These are phyloP conservation scores for Synanthedon tipuliformis DNA, from an alignment of 2,888 invertebrate genomes.

Conservation along the genomic window DNA sequence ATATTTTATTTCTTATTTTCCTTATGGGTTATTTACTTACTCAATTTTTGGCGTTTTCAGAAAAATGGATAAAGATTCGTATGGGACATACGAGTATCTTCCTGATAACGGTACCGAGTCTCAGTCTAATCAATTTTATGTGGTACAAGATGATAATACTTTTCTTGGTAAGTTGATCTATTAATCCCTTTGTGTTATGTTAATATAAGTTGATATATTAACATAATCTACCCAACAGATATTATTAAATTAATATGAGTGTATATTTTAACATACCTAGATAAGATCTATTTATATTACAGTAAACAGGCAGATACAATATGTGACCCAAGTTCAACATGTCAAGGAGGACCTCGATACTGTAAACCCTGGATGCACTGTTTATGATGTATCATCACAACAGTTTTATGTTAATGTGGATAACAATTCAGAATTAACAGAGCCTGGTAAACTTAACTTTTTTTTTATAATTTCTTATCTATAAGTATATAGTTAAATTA, in stretches of 20 bases:
- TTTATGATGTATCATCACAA: constrained; percentile 41
- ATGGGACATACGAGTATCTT: constrained; percentile 45
- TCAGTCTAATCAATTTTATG: constrained; percentile 39
- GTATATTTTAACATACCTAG: no score
- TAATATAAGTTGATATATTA: no score
- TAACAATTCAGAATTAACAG: constrained; percentile 35
- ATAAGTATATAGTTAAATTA: no score
- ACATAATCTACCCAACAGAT: no score
- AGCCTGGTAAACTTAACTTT: constrained; percentile 23
- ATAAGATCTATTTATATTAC: constrained; percentile 7
- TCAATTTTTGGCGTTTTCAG: neutral
- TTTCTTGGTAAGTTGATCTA: constrained; percentile 27
- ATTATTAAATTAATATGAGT: no score
- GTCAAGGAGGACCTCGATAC: constrained; percentile 28
- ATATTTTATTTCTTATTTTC: neutral
- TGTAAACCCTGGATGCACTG: constrained; percentile 25
- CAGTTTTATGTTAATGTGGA: constrained; percentile 47
- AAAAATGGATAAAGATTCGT: constrained; percentile 44
- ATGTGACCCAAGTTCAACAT: constrained; percentile 38
- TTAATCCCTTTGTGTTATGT: no score
- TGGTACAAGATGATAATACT: constrained; percentile 51
- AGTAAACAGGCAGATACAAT: constrained; percentile 50
- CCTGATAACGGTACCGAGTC: constrained; percentile 16
- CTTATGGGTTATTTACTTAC: neutral
- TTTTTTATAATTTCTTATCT: no score